Conservation (phyloP, 2,888 invertebrate species). For the Argyresthia goedartella region DNA sequence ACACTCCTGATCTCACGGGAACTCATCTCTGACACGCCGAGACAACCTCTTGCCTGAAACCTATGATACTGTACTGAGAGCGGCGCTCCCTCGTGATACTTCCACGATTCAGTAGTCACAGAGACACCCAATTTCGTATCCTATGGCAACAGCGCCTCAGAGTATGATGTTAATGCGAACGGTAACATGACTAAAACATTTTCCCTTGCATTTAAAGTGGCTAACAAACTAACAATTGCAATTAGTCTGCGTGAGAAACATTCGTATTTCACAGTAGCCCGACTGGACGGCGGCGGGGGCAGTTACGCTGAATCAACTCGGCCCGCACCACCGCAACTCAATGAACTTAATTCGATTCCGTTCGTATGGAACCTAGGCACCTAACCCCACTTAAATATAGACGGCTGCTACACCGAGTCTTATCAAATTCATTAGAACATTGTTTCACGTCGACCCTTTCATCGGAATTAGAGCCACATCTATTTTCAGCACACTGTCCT, state of each 20-base stretch:
- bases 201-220: too few relatives aligned
- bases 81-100: too few relatives aligned
- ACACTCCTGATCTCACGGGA: slow-evolving; percentile 21
- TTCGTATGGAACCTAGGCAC: slow-evolving; percentile 57
- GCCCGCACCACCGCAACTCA: slow-evolving; percentile 52
- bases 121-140: too few relatives aligned
- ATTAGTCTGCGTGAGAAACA: neutral
- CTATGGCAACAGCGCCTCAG: too few relatives aligned
- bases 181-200: too few relatives aligned
- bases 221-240: too few relatives aligned
- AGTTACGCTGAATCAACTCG: slow-evolving; percentile 58
- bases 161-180: too few relatives aligned
- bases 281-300: slow-evolving; percentile 35
- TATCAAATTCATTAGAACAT: slow-evolving; percentile 6
- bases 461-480: neutral
- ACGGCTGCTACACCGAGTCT: slow-evolving; percentile 10
- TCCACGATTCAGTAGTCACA: too few relatives aligned
- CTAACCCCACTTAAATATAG: slow-evolving; percentile 51
- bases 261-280: neutral
- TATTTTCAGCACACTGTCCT: too few relatives aligned
- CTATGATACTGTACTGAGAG: too few relatives aligned
- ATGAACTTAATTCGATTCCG: slow-evolving; percentile 66
- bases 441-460: neutral
- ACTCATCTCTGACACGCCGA: neutral
- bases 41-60: too few relatives aligned